Evolutionary conservation across 2,113 vertebrate genomes (phyloP), one percentile per base, ranked within the genome.

Genomic region (Macheiramphus alcinus): DNA sequence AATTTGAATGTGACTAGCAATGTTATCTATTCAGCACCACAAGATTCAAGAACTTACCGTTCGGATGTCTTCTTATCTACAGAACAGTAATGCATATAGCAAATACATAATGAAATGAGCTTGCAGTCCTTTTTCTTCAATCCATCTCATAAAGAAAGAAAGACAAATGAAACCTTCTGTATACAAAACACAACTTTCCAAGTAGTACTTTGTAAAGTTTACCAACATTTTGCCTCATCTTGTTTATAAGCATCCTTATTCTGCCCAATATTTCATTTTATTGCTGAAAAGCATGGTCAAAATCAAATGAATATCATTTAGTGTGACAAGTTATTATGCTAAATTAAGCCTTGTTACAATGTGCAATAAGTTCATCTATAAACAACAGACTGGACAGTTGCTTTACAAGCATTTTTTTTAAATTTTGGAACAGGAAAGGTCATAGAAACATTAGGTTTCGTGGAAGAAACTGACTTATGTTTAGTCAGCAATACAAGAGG

Each of bases 311-410:
- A 15, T 68, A 65, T 36, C 2, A 31, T 13, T 45, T 63, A 68
- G 20, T 52, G 20, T 71, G 23, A 4, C 13, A 84, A 36, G 15
- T 36, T 83, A 43, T 36, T 61, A 15, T 26, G 7, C 4, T 62
- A 84, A 93, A 86, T 84, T 52, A 25, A 80, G 8, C 7, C 40
- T 53, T 36, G 2, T 48, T 53, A 40, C 13, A 58, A 42, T 15
- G 31, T 45, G 6, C 12, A 38, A 32, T 16, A 38, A 9, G 2
- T 40, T 83, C 6, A n/a, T 34, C 25, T 63, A 25, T 26, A 61
- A 61, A 45, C 7, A 65, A n/a, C 7, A 21, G 23, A 25, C 20
- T 0, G 0, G 9, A 40, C 0, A 3, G 7, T 25, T 56, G 11
- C 18, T 43, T 52, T 58, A 31, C 15, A 36, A 48, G 10, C 2